These are phyloP conservation scores for Brachyopa scutellaris DNA, from an alignment of 2,888 invertebrate species.

Conservation along the genomic window DNA sequence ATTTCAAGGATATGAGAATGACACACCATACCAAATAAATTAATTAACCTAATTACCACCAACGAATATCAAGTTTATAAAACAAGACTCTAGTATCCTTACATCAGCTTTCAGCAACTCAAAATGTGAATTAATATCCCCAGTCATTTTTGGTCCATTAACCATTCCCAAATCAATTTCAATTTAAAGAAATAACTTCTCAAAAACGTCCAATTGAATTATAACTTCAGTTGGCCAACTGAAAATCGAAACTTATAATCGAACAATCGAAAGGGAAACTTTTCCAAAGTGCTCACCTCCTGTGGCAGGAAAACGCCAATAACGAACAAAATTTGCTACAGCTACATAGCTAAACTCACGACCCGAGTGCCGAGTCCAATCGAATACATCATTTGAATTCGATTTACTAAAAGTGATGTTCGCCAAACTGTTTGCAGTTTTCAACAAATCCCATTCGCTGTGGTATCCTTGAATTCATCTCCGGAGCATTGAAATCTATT, in stretches of 20 bases:
- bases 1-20: too few relatives aligned
- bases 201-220: constrained; percentile 36
- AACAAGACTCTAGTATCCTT: too few relatives aligned
- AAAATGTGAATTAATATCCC: constrained; percentile 5
- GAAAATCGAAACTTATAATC: constrained; percentile 43
- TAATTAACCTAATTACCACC: too few relatives aligned
- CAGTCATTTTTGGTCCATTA: constrained; percentile 24
- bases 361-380: constrained; percentile 17
- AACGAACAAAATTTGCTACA: constrained; percentile 28
- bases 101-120: neutral
- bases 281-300: constrained; percentile 24
- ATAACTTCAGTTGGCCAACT: constrained; percentile 15
- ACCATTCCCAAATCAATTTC: constrained; percentile 24
- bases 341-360: constrained; percentile 30
- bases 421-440: constrained; percentile 40
- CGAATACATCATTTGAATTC: constrained; percentile 62
- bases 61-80: too few relatives aligned
- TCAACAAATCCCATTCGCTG: constrained; percentile 55
- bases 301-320: constrained; percentile 32
- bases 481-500: constrained; percentile 45
- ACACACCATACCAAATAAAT: too few relatives aligned
- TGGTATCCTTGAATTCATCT: constrained; percentile 64
- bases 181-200: constrained; percentile 23
- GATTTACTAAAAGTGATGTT: too few relatives aligned
- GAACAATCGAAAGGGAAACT: constrained; percentile 41